A percentile compares a stretch with the other conserved stretches of the same genome.
Conservation (phyloP, 2,888 invertebrate genomes). For the Cetonia aurata region DNA sequence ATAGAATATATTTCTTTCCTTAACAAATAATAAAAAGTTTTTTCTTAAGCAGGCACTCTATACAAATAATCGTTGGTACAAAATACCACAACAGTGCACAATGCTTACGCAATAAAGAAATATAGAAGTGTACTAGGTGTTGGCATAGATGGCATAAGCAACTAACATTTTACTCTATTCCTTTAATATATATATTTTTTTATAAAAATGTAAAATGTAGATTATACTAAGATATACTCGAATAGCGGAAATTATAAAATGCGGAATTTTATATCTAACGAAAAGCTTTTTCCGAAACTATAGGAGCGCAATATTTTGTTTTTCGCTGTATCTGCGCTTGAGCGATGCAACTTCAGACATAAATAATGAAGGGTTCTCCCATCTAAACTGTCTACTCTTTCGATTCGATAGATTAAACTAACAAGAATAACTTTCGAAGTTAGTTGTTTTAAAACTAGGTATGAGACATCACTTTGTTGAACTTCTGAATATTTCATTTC, state of each 20-base stretch:
- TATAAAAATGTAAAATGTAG: too few species aligned
- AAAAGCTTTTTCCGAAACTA: conserved; percentile 16
- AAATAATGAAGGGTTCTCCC: conserved; percentile 38
- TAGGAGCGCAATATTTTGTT: conserved; percentile 18
- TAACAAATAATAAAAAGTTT: too few species aligned
- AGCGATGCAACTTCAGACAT: conserved; percentile 39
- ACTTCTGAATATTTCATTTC: conserved; percentile 45
- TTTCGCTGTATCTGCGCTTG: conserved; percentile 16
- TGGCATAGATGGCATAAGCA: too few species aligned
- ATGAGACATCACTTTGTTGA: conserved; percentile 44
- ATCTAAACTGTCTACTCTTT: conserved; percentile 41
- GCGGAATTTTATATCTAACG: background rate
- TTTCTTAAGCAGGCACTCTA: too few species aligned
- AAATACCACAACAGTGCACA: too few species aligned
- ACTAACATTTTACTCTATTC: too few species aligned
- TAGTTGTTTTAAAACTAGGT: conserved; percentile 43
- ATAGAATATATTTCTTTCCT: too few species aligned
- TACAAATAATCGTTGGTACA: too few species aligned
- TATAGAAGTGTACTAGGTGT: too few species aligned
- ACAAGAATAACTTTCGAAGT: conserved; percentile 44
- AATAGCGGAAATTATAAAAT: background rate
- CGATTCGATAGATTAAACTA: conserved; percentile 45
- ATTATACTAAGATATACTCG: too few species aligned
- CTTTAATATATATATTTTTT: too few species aligned
- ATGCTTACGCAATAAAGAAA: too few species aligned